Evolutionary conservation across 2,113 vertebrate species (phyloP), one percentile per base, ranked within the genome.

Genomic region (Lichenostomus cassidix): DNA sequence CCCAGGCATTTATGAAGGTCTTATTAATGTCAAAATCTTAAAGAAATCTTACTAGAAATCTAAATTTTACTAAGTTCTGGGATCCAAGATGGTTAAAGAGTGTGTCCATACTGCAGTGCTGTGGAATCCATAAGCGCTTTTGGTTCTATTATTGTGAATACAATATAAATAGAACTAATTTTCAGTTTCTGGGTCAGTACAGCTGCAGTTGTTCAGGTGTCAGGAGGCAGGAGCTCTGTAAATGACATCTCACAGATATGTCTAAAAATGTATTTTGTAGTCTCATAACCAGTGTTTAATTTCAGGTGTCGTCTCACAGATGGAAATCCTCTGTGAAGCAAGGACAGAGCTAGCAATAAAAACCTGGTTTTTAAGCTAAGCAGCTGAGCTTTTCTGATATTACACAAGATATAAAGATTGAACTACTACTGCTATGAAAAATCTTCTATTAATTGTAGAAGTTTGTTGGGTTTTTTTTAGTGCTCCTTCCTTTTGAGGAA

Each of bases 101-200:
- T 21, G 5, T 24, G 21, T 53, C 29, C 64, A 10, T 52, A 37
- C 64, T 84, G 94, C 78, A 89, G 60, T 64, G 63, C 58, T 88
- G 80, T 83, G 50, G 55, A 93, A 76, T 85, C 75, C 42, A 41
- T 35, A 23, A 60, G n/a, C 71, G 44, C 60, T 90, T 90, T 56
- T 47, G 44, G 27, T 78, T 94, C n/a, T 91, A 3, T 60, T 65
- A 2, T 56, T 5, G 11, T 87, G 63, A 69, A 70, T 59, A 60
- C 33, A 50, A 33, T 83, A 83, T 70, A 94, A 94, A 91, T 94
- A 89, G 87, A 90, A 69, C 20, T 77, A 1, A 8, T 65, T 91
- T 49, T 56, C 75, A 55, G 77, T 91, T 97, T 96, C 85, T 90
- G 74, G 94, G 71, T 93, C 65, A 78, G 25, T 83, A 14, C 82